These are phyloP conservation scores for Spheniscus mendiculus DNA, from an alignment of 2,113 vertebrate species.

Conservation along the genomic window DNA sequence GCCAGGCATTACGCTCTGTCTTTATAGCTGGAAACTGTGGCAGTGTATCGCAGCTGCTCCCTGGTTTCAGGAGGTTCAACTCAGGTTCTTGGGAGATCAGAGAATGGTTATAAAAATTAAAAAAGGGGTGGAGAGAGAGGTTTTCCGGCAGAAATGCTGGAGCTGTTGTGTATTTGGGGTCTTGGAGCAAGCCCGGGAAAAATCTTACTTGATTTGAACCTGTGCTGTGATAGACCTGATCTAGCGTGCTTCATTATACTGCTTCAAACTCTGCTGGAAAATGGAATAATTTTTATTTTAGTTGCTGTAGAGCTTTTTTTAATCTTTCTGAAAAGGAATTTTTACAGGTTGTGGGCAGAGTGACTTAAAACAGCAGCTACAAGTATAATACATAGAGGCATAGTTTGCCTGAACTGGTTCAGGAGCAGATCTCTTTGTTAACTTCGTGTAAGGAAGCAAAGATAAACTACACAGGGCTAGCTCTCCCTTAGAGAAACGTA, in stretches of 20 bases:
- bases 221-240: not conserved
- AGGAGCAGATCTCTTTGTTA: not conserved
- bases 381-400: not conserved
- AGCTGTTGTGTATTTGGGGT: not conserved
- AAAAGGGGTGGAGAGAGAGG: not conserved
- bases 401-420: not conserved
- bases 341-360: not conserved
- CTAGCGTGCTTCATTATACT: not conserved
- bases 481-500: not conserved
- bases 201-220: not conserved
- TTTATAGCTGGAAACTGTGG: not conserved
- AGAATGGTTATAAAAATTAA: not conserved
- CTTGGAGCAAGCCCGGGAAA: not conserved
- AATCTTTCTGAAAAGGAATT: not conserved
- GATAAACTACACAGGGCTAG: not conserved
- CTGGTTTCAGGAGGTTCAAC: not conserved
- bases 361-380: not conserved
- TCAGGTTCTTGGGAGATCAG: not conserved
- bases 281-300: not conserved
- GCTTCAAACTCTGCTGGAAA: not conserved
- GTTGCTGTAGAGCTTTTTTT: not conserved
- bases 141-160: not conserved
- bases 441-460: not conserved
- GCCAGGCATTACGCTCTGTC: not conserved
- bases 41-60: conserved; percentile 3